These are phyloP conservation scores for Limenitis camilla DNA, from an alignment of 2,888 invertebrate genomes.

Conservation along the genomic window DNA sequence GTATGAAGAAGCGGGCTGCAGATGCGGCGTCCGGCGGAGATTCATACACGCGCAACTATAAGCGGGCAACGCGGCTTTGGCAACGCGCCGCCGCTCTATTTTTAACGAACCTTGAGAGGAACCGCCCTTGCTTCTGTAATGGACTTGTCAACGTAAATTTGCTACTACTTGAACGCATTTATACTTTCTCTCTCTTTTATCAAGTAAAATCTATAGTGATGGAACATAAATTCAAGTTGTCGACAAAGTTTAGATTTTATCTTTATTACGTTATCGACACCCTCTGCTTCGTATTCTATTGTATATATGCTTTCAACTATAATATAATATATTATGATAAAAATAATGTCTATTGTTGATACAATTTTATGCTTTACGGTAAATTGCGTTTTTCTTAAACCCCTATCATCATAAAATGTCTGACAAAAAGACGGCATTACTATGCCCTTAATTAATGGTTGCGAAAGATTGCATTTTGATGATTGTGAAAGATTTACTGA, in stretches of 20 bases:
- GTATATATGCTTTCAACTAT: too few species aligned
- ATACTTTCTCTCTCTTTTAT: constrained; percentile 24
- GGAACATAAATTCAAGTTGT: too few species aligned
- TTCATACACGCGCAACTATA: constrained; percentile 47
- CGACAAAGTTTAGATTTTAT: background rate
- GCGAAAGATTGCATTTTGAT: too few species aligned
- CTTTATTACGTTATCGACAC: background rate
- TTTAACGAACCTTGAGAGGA: constrained; percentile 70
- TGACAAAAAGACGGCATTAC: too few species aligned
- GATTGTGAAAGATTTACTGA: too few species aligned
- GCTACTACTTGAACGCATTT: constrained; percentile 15
- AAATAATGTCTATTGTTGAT: too few species aligned
- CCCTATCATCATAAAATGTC: too few species aligned
- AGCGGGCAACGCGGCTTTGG: constrained; percentile 63
- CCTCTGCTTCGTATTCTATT: too few species aligned
- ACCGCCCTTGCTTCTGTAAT: constrained; percentile 66
- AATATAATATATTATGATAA: too few species aligned
- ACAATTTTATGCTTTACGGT: too few species aligned
- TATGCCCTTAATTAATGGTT: too few species aligned
- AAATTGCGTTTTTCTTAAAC: too few species aligned
- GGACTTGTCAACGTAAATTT: constrained; percentile 37
- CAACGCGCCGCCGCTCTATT: constrained; percentile 68
- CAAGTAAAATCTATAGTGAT: background rate
- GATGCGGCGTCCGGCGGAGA: constrained; percentile 29
- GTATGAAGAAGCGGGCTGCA: constrained; percentile 32